Evolutionary conservation across 2,113 vertebrate genomes (phyloP).

Genomic region (Nycticorax nycticorax): DNA sequence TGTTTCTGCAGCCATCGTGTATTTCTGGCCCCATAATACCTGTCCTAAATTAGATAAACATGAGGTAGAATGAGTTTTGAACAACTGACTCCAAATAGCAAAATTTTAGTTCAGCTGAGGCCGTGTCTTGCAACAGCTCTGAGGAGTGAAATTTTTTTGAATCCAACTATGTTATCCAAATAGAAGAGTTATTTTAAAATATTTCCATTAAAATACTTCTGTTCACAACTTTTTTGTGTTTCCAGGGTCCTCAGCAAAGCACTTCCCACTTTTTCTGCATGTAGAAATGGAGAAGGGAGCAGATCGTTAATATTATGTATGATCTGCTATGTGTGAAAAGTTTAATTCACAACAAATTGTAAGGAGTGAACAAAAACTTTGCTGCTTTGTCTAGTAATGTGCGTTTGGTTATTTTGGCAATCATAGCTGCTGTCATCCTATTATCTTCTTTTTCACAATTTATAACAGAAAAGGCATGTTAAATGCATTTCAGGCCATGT

Average conservation of each 20-base stretch:
- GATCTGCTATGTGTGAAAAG: not conserved
- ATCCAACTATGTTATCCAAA: accelerated
- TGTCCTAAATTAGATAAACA: not conserved
- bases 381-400: not conserved
- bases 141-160: not conserved
- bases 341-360: accelerated
- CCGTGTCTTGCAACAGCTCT: accelerated
- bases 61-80: not conserved
- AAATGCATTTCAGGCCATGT: not conserved
- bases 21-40: not conserved
- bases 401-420: not conserved
- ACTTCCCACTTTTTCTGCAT: accelerated
- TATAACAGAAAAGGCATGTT: not conserved
- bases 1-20: not conserved
- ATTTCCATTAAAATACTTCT: not conserved
- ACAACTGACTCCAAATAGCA: not conserved
- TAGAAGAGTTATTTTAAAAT: no score
- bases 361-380: not conserved
- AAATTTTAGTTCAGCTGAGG: not conserved
- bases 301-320: not conserved
- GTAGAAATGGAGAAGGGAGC: not conserved
- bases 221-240: not conserved
- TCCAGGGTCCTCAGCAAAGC: not conserved
- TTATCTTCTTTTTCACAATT: not conserved
- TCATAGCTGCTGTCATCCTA: not conserved